Base-by-base conservation (phyloP, 1,140 invertebrate genomes). In the Drosophila biarmipes region DNA sequence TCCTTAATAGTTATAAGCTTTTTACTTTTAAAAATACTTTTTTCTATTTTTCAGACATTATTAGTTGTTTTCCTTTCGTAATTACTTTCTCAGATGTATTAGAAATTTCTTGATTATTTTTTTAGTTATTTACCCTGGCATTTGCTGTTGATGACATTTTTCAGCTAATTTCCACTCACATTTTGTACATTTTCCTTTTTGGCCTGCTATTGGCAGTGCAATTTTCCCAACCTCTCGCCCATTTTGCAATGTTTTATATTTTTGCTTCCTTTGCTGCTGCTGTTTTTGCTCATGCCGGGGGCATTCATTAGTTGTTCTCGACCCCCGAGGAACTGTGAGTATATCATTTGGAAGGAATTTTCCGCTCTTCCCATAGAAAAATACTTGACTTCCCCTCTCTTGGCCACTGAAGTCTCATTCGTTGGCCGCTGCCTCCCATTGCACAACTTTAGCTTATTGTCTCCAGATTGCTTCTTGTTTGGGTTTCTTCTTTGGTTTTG, bases 371-470 rank as follows among this genome's bases (percentile, higher is more conserved):
- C 56, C 56, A 62, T 62, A 51, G 31, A 68, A 46, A 69, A 69
- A 69, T 68, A 69, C 63, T 69, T 46, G 42, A 34, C 66, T 69
- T 40, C 17, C 42, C 4, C 35, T 24, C 31, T 29, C 6, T 29
- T 14, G 45, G 27, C 14, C 46, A 43, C 14, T 49, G 45, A 59
- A 34, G 34, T 59, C n/a, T 27, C 57, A 37, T 55, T 55, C 34
- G 19, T 54, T 17, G 11, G 35, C 29, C 29, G 29, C 58, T 53
- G 15, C 17, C 48, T 73, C 67, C 68, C 63, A 71, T 81, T 85
- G 73, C 63, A 77, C 81, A 87, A 74, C 73, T 80, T 80, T 71
- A 67, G 61, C 58, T 80, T 85, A 69, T 80, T 75, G 74, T 82
- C 68, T 72, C 61, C 73, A 81, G 55, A 66, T 80, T 81, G 78